Evolutionary conservation across 2,797 vertebrate genomes (phyloP), one percentile per base, ranked within the genome.

Genomic region (Alfaro cultratus): DNA sequence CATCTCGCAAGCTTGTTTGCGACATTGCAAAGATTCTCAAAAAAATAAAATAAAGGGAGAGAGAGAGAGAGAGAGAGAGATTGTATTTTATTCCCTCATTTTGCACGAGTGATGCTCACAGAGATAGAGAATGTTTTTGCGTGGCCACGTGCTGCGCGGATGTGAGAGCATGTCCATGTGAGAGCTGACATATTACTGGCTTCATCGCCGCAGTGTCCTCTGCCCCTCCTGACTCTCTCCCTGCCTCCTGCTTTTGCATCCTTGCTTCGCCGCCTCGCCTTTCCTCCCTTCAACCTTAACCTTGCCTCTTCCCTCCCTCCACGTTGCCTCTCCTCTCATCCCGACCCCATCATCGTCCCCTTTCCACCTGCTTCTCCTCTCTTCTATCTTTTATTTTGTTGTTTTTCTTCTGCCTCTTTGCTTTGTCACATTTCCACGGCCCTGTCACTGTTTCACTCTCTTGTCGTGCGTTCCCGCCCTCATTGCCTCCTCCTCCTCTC

Each of bases 351-450:
- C 23, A 26, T 70, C 26, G 7, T 73, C 82, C 31, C 31, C 2
- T 78, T 73, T 76, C 75, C 78, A 31, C 21, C 82, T 80, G 75
- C 83, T 82, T 2, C 41, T 77, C 51, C 67, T 64, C 75, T 79
- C 82, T 68, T 29, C 77, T 57, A n/a, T 85, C 82, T 81, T 62
- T 13, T 78, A 6, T 82, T 83, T 72, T 62, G 43, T 36, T 77
- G 51, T 78, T 75, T 43, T 39, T 43, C 77, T 95, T 81, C 73
- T 84, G 89, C 90, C 84, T 89, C 77, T 90, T 75, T 85, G 87
- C 90, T 94, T 92, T 92, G 89, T 94, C 91, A 93, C 91, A 91
- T 94, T 90, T 89, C 79, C 78, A 84, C 81, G 86, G 90, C 91
- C 91, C 87, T 90, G 87, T 87, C 91, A 90, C 87, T 90, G 89